Conservation (phyloP, 2,113 vertebrate species). For the Xiphorhynchus elegans region DNA sequence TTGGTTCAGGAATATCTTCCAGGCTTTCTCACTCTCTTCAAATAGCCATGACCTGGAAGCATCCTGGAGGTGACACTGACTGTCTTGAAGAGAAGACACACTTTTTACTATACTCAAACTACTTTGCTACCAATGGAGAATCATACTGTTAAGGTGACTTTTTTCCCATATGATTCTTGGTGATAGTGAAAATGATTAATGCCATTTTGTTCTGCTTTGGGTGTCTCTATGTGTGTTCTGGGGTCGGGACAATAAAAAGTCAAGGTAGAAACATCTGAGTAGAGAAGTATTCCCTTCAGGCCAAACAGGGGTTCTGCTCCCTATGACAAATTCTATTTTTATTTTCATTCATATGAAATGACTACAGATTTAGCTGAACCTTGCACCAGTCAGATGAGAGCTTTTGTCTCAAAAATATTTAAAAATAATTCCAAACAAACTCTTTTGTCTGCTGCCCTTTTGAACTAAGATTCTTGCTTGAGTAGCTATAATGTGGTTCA, state of each 20-base stretch:
- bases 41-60: not conserved
- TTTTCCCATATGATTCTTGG: not conserved
- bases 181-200: not conserved
- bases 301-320: not conserved
- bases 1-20: not conserved
- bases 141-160: not conserved
- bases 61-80: not conserved
- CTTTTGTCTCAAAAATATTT: not conserved
- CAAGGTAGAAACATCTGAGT: not conserved
- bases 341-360: not conserved
- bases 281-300: not conserved
- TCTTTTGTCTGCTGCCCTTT: not conserved
- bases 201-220: not conserved
- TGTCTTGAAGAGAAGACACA: not conserved
- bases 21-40: not conserved
- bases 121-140: not conserved
- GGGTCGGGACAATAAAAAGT: not conserved
- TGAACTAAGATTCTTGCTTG: not conserved
- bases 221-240: not conserved
- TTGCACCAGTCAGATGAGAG: not conserved
- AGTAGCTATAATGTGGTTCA: not conserved
- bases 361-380: not conserved
- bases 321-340: not conserved
- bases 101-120: not conserved
- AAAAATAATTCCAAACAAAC: accelerated